Evolutionary conservation across 2,113 vertebrate genomes (phyloP), one percentile per base, ranked within the genome.

Genomic region (Dissostichus mawsoni): DNA sequence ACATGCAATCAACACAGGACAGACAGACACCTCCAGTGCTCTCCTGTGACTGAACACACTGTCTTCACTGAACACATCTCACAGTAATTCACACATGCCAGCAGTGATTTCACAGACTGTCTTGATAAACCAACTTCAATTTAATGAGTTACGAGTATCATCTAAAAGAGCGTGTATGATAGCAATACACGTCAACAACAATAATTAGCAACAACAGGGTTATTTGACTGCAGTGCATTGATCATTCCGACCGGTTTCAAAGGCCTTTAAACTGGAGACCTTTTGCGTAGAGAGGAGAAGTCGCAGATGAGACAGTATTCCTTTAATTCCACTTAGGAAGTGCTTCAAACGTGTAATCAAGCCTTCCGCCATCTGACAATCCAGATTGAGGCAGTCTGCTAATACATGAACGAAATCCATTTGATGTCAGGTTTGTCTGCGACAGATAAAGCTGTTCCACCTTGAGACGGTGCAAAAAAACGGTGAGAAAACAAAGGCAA

Each of bases 1-100:
- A 88, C 71, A 69, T 50, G 83, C 87, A 88, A 91, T 88, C 61
- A 87, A 83, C 80, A 83, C 69, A 23, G 85, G 75, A 47, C 73
- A 78, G 47, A 76, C 59, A 72, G 48, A 78, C 89, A 78, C 77
- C 57, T 74, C 56, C 62, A 29, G 55, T 50, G 58, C 47, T 53
- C 67, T 66, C 51, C 52, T 29, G 80, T 62, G 67, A 83, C 59
- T 23, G 13, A 78, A 78, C 11, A 48, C 58, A 55, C 11, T 7
- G 57, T 65, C 63, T 48, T 51, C 0, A 41, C n/a, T 18, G 44
- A 59, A 80, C 33, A 82, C 36, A 48, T 44, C 48, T 58, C 65
- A 74, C 67, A 72, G 68, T 33, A 72, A 69, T 78, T 20, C 57
- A 56, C 61, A 67, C 13, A 17, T 62, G 56, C 29, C 44, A 29